A percentile compares a stretch with the other conserved stretches of the same genome.
Conservation (phyloP, 2,888 invertebrate species). For the Scelioninae gen. 1 region DNA sequence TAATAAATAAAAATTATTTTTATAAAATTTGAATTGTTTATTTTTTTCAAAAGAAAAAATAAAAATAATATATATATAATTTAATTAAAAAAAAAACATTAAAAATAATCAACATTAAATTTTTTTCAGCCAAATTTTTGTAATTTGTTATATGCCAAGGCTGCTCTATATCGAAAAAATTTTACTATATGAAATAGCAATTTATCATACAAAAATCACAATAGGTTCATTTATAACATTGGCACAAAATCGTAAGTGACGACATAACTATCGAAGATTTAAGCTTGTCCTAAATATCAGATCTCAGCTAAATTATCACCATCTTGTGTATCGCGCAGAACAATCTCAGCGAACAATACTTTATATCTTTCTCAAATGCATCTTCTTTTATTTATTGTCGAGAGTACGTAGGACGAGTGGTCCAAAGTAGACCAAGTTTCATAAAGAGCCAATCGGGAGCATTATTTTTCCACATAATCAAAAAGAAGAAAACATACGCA, state of each 20-base stretch:
- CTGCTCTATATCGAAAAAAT: too few relatives aligned
- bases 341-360: conserved; percentile 31
- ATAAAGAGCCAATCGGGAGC: conserved; percentile 17
- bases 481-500: conserved; percentile 11
- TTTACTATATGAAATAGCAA: not conserved
- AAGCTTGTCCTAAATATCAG: conserved; percentile 33
- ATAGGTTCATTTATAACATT: not conserved
- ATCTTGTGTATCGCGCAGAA: conserved; percentile 27
- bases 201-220: not conserved
- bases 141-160: too few relatives aligned
- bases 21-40: too few relatives aligned
- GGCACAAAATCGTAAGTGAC: not conserved
- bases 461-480: conserved; percentile 22
- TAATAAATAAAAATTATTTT: too few relatives aligned
- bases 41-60: too few relatives aligned
- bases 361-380: conserved; percentile 29
- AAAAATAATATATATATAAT: too few relatives aligned
- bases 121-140: too few relatives aligned
- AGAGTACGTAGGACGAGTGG: not conserved
- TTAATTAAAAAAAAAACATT: too few relatives aligned
- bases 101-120: too few relatives aligned
- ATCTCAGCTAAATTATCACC: conserved; percentile 30
- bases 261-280: conserved; percentile 19
- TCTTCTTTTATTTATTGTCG: conserved; percentile 1
- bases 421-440: conserved; percentile 8